Percentiles rank a stretch among this genome's conserved stretches.
Evolutionary conservation across 2,113 vertebrate genomes (phyloP).

Genomic region (Myodes glareolus): DNA sequence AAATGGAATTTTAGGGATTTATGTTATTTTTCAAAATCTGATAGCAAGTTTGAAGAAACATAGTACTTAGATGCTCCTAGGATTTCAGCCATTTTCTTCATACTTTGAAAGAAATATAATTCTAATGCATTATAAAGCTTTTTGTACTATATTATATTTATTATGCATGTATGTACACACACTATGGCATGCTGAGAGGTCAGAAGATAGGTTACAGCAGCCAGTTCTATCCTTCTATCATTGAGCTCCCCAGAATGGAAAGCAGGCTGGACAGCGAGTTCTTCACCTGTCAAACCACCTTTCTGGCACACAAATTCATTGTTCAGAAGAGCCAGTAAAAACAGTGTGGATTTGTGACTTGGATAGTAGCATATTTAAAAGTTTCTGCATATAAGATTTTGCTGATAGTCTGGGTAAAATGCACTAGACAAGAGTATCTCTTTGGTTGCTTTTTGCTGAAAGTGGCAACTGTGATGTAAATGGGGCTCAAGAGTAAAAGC

Average conservation of each 20-base stretch:
- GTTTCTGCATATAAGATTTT: neutral
- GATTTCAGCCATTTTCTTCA: neutral
- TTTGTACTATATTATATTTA: neutral
- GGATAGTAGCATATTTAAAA: neutral
- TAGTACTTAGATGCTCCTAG: neutral
- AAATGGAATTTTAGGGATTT: neutral
- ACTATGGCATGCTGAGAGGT: neutral
- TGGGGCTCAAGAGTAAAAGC: neutral
- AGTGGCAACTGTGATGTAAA: neutral
- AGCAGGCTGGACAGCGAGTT: neutral
- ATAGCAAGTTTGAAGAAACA: neutral
- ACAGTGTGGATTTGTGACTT: neutral
- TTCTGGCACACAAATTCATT: neutral
- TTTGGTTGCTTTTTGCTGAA: slow-evolving; percentile 7
- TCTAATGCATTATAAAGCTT: slow-evolving; percentile 19
- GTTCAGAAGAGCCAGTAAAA: neutral
- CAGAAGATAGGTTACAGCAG: neutral
- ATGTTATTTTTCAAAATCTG: neutral
- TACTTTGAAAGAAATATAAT: neutral
- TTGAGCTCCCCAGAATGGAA: neutral
- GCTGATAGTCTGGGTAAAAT: slow-evolving; percentile 21
- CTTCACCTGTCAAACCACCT: neutral
- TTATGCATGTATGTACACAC: neutral
- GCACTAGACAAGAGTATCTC: neutral
- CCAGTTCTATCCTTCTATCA: neutral